Evolutionary conservation across 2,888 invertebrate species (phyloP).

Genomic region (Cheiracanthium punctorium): DNA sequence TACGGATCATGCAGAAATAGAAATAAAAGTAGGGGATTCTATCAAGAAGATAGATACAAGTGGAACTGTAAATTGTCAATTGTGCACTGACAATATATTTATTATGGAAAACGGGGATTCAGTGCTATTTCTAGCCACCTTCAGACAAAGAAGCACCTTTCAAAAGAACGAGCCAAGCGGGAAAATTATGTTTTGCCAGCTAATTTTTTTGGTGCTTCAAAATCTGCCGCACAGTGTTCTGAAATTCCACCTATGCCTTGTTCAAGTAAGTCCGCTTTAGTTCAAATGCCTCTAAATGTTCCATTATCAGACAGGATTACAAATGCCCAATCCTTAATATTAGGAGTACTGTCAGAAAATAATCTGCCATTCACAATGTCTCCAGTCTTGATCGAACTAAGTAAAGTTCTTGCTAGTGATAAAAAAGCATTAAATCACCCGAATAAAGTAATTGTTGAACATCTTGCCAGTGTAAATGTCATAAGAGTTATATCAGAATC

Average conservation of each 20-base stretch:
- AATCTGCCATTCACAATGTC: background rate
- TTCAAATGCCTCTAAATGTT: background rate
- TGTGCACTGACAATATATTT: background rate
- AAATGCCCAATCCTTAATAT: background rate
- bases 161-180: background rate
- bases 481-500: background rate
- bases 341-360: background rate
- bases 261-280: background rate
- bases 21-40: no score
- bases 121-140: background rate
- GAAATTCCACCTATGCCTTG: no score
- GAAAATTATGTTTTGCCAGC: background rate
- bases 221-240: background rate
- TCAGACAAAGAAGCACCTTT: background rate
- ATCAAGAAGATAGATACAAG: no score
- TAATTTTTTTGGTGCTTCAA: background rate
- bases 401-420: background rate
- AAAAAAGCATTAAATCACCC: constrained; percentile 1
- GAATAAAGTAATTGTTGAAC: background rate
- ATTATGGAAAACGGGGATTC: background rate
- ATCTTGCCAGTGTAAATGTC: background rate
- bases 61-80: background rate
- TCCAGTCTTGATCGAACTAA: background rate
- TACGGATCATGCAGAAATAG: no score
- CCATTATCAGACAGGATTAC: background rate